Evolutionary conservation across 2,888 invertebrate species (phyloP), one percentile per base, ranked within the genome.

Genomic region (Ceriagrion tenellum): DNA sequence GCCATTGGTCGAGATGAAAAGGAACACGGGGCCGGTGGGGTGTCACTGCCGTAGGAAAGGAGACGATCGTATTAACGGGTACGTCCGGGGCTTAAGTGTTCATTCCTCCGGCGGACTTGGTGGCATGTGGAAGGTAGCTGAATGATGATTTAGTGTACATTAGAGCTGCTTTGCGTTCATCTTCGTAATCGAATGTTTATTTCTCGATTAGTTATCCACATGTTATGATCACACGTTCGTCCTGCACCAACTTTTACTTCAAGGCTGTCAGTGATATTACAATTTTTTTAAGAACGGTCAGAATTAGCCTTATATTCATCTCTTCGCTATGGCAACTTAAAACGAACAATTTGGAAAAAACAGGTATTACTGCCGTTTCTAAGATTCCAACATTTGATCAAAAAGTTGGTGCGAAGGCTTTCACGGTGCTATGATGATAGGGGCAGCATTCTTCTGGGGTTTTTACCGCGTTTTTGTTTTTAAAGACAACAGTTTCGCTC

Each of bases 1-100:
- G 69, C 93, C 47, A 69, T 93, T 47, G 93, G 90, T 81, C 81
- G 81, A 81, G 81, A 26, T 18, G 81, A 35, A 35, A 35, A 81
- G 81, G 35, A 81, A 35, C 35, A 30, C 8, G 69, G 69, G 69
- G 23, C 69, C 13, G 30, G 81, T 35, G 1, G 81, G 81, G 81
- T n/a, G 26, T 69, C 69, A 8, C 16, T n/a, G 69, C 69, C 69
- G 10, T 12, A 69, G 81, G 81, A 81, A 35, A 3, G 81, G 81
- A 81, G 81, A 6, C 35, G 81, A 81, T 81, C 81, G 81, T 81
- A 81, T 81, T 81, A 81, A 35, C 81, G 4, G 81, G n/a, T 8
- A 12, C 81, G 69, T 35, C 81, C 8, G 35, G 35, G 35, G 69
- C 35, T 35, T 81, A 81, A 81, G 35, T 18, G 81, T 81, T 81